Evolutionary conservation across 37 sponge, comb jelly and placozoan species (phyloP), one percentile per base, ranked within the genome.

Genomic region (Beroe ovata): DNA sequence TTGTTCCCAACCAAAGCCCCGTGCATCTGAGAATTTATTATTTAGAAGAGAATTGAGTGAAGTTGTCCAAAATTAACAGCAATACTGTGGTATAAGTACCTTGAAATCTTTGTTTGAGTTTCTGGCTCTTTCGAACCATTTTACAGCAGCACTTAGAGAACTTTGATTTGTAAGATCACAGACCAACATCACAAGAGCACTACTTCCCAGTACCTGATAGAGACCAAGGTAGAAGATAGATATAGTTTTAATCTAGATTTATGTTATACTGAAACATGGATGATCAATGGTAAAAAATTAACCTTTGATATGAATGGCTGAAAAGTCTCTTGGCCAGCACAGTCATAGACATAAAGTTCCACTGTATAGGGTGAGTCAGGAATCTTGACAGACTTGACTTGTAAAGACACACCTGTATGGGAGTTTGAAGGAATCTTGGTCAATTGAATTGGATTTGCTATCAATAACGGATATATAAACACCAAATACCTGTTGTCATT

Each of bases 311-410:
- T 42, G 54, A 42, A 77, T 19, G 84, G 84, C 23, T 39, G 42
- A 25, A 77, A 77, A n/a, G 84, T 77, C 54, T 77, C 84, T 19
- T 77, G 84, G 16, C 84, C 84, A 42, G 84, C 84, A 77, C 84
- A 77, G 22, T 77, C 84, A 35, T 77, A 77, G 22, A 77, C 84
- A 42, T 42, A 77, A 0, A 77, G 42, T 42, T 77, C 84, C 4
- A 77, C 84, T 32, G 84, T 77, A 36, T 77, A 77, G 11, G 84
- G 84, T 21, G 84, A 77, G 38, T 77, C 84, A 36, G 84, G 84
- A 42, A 77, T 77, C 54, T 77, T 77, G 1, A 77, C 84, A n/a
- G 28, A 25, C 28, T 77, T 77, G 21, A 77, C 84, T 77, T 39
- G 54, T 21, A 77, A 29, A n/a, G 39, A 54, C 1, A 77, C 84